phyloP scores from a whole-genome alignment of 2,113 vertebrate species.

The Jaculus jaculus region DNA sequence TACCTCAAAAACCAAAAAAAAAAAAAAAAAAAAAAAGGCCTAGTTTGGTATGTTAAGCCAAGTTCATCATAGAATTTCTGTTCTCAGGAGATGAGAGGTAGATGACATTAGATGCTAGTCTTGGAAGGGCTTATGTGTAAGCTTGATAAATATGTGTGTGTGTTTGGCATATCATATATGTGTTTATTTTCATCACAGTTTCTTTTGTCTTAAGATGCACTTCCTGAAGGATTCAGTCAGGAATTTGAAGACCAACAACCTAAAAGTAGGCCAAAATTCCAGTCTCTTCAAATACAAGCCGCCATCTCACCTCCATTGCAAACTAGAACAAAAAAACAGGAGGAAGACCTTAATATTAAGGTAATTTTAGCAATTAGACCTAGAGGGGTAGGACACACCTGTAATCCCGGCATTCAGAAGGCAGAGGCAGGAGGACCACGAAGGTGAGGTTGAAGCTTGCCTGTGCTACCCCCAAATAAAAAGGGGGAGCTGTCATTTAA shows the following conservation, averaged over 20 bases:
- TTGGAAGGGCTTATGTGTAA: not conserved
- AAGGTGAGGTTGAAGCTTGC: not conserved
- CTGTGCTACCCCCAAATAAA: not conserved
- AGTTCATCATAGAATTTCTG: not conserved
- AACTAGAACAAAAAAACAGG: constrained; percentile 73
- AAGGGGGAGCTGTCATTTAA: too few species aligned
- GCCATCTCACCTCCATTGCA: constrained; percentile 57
- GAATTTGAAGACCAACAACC: constrained; percentile 94
- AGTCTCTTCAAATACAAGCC: constrained; percentile 80
- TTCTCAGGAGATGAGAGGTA: not conserved
- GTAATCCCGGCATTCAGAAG: not conserved
- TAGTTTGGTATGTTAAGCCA: not conserved
- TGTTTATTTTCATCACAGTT: constrained; percentile 19
- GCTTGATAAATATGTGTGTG: not conserved
- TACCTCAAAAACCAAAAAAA: too few species aligned
- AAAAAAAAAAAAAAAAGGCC: too few species aligned
- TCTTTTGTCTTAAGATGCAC: constrained; percentile 87
- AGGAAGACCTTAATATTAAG: constrained; percentile 81
- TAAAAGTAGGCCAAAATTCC: constrained; percentile 90
- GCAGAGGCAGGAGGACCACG: not conserved
- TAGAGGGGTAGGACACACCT: not conserved
- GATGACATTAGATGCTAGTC: not conserved
- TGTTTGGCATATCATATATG: not conserved
- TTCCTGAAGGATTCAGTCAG: constrained; percentile 97
- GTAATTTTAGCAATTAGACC: constrained; percentile 78